Conservation (phyloP, 2,888 invertebrate species). For the Protonemura montana region DNA sequence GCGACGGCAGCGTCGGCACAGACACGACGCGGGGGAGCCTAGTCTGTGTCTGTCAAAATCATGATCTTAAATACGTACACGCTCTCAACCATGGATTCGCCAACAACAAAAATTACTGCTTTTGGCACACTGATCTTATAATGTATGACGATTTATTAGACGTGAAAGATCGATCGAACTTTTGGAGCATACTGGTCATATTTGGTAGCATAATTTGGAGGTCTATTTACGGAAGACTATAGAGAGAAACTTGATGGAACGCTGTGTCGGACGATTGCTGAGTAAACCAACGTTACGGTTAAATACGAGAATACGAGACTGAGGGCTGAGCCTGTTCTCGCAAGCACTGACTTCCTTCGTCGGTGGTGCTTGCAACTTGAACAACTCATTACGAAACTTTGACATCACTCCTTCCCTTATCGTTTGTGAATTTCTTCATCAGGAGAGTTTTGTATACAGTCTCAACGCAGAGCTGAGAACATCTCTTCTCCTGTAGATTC, state of each 20-base stretch:
- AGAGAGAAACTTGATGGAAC: no score
- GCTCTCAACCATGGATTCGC: neutral
- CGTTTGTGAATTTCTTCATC: constrained; percentile 31
- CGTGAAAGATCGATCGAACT: no score
- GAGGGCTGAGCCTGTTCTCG: neutral
- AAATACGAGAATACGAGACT: neutral
- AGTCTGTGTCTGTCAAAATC: neutral
- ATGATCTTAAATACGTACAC: neutral
- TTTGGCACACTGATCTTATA: neutral
- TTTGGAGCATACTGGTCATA: no score
- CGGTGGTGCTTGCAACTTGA: neutral
- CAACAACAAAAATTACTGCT: neutral
- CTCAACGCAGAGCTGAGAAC: no score
- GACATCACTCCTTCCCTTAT: constrained; percentile 24
- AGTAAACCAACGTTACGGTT: neutral
- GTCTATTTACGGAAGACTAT: no score
- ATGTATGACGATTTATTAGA: neutral
- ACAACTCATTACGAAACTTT: constrained; percentile 38
- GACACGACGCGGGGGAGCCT: neutral
- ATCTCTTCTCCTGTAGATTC: no score
- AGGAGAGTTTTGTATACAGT: constrained; percentile 1
- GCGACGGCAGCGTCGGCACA: neutral
- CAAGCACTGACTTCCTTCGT: neutral
- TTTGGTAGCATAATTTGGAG: no score
- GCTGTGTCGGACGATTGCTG: no score